phyloP scores from a whole-genome alignment of 2,888 invertebrate genomes.

The Drosophila maculinotata region DNA sequence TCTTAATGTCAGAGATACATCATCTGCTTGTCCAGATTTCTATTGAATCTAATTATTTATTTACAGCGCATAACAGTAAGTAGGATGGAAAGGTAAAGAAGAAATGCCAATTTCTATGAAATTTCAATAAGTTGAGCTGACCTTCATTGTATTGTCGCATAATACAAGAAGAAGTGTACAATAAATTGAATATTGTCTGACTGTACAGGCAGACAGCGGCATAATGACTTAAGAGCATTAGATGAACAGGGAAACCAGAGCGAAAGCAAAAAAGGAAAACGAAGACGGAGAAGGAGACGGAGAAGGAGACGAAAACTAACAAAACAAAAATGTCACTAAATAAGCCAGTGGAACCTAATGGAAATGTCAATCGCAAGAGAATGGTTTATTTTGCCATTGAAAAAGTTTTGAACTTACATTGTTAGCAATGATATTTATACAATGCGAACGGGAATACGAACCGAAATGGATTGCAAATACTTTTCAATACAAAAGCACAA shows the following conservation, averaged over 20 bases:
- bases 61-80: neutral
- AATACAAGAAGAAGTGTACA: neutral
- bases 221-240: constrained; percentile 3
- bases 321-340: constrained; percentile 34
- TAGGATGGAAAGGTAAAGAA: neutral
- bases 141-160: constrained; percentile 6
- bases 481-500: neutral
- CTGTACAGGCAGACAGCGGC: too few species aligned
- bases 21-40: neutral
- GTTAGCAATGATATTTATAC: constrained; percentile 12
- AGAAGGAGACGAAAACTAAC: constrained; percentile 7
- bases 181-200: constrained; percentile 6
- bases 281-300: too few species aligned
- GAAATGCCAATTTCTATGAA: constrained; percentile 6
- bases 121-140: constrained; percentile 9
- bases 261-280: neutral
- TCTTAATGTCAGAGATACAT: too few species aligned
- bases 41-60: neutral
- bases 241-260: neutral
- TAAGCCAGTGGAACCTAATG: constrained; percentile 23
- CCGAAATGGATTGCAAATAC: neutral
- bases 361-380: constrained; percentile 33
- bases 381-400: constrained; percentile 24
- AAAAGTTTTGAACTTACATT: constrained; percentile 22
- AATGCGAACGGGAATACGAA: neutral